Conservation (phyloP, 2,888 invertebrate genomes). For the Drosophila koepferae region DNA sequence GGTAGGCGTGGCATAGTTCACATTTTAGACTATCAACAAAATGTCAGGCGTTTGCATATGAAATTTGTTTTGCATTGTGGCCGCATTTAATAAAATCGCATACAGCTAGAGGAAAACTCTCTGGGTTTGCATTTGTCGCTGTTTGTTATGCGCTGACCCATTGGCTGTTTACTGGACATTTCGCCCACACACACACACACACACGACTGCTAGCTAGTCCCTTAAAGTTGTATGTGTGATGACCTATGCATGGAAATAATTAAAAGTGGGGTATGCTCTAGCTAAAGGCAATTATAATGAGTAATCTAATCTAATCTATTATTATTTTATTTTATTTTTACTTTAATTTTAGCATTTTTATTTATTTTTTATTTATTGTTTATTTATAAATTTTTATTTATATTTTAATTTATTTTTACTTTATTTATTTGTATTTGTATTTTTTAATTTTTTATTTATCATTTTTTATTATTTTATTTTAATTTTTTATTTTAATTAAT, state of each 20-base stretch:
- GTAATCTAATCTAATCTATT: too few relatives aligned
- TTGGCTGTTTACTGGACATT: neutral
- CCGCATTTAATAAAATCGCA: slow-evolving; percentile 46
- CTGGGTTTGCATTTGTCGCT: slow-evolving; percentile 20
- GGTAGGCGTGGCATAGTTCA: neutral
- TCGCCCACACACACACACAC: neutral
- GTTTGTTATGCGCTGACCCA: neutral
- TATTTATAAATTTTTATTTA: too few relatives aligned
- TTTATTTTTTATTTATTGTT: too few relatives aligned
- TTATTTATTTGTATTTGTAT: too few relatives aligned
- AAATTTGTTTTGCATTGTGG: slow-evolving; percentile 48
- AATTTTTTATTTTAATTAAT: too few relatives aligned
- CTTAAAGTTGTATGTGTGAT: slow-evolving; percentile 15
- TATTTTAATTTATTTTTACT: too few relatives aligned
- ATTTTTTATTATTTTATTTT: too few relatives aligned
- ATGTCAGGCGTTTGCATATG: slow-evolving; percentile 48
- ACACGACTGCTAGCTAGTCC: neutral
- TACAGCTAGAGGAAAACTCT: slow-evolving; percentile 31
- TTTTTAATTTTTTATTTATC: too few relatives aligned
- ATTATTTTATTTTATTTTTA: too few relatives aligned
- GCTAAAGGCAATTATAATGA: neutral
- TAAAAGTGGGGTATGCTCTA: neutral
- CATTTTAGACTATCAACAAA: slow-evolving; percentile 48
- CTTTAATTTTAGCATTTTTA: too few relatives aligned
- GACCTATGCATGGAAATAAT: neutral